Evolutionary conservation across 2,113 vertebrate species (phyloP), one percentile per base, ranked within the genome.

Genomic region (Kryptolebias marmoratus): DNA sequence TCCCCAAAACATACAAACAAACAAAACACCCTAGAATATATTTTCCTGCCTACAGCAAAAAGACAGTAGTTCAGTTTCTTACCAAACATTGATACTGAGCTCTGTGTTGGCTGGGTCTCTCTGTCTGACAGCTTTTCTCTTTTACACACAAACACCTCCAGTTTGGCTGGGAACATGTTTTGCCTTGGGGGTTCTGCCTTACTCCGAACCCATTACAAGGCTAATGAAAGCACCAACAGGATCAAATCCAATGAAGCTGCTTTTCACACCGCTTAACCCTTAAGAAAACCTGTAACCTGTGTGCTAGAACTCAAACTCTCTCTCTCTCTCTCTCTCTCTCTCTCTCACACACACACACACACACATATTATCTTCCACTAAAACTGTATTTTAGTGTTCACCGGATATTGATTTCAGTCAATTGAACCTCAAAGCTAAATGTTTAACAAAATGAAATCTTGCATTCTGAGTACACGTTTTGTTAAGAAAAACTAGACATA

Each of bases 211-310:
- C 54, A 78, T 89, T 77, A 85, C 58, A 59, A 72, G 47, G 68
- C 75, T 77, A 87, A 85, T 85, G 79, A 82, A 89, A 84, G 76
- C 76, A 80, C 64, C 13, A 55, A 73, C 22, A 89, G 65, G 85
- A 83, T 89, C 65, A 82, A 80, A 85, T 83, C 65, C 61, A 85
- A 80, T 82, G 77, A 81, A 79, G 71, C 49, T 60, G 63, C 64
- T 73, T 58, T 80, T 77, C 55, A 67, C 75, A 73, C 68, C 14
- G 79, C 47, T 81, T 87, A 86, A 84, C 67, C 76, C 69, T 68
- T 28, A 6, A 54, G 22, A 54, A 67, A 59, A 75, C 30, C 48
- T 54, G 9, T 71, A 70, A 81, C 75, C 64, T 75, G 44, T 47
- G 27, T 0, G 1, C 16, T 55, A 50, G 18, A 44, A 16, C 56